Base-by-base conservation (phyloP, 2,113 vertebrate genomes). In the Suricata suricatta region DNA sequence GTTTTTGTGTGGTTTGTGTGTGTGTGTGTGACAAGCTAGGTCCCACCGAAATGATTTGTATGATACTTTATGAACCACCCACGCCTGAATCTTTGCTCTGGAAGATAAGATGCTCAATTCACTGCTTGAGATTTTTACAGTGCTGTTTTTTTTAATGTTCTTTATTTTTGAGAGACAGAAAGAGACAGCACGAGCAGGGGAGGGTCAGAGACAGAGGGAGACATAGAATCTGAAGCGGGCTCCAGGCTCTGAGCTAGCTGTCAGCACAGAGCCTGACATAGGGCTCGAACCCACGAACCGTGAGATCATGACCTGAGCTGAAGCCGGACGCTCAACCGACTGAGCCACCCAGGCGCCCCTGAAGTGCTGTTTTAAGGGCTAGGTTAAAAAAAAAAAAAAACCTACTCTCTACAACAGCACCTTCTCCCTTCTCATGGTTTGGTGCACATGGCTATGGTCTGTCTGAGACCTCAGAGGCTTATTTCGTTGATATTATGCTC, bases 71-170 rank as follows among this genome's bases (percentile, higher is more conserved):
- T 84, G 35, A 96, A 66, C 19, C 72, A 81, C 11, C 35, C 66
- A 81, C 19, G 91, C 33, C 6, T 85, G n/a, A 90, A 44, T 77
- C 21, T 84, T 90, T 68, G n/a, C 93, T 69, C 27, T 47, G 17
- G 95, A 64, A 54, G 94, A 94, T 95, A 88, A 96, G 72, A 71
- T 60, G 84, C 94, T 90, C 57, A 71, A 44, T 76, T 76, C 35
- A 66, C 3, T 50, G n/a, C 31, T 81, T 91, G 21, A 95, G 15
- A 31, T 50, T 44, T 87, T 81, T 79, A 29, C 72, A 83, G 83
- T 92, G 23, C 52, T 90, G 25, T 54, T 82, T 91, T 93, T 41
- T 41, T 41, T 41, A 41, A 41, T 41, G 41, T 41, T 41, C 41
- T 41, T 41, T 41, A 41, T 41, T 41, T 41, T 41, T 41, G 41